Base-by-base conservation (phyloP, 2,113 vertebrate species). In the Hippolais icterina region DNA sequence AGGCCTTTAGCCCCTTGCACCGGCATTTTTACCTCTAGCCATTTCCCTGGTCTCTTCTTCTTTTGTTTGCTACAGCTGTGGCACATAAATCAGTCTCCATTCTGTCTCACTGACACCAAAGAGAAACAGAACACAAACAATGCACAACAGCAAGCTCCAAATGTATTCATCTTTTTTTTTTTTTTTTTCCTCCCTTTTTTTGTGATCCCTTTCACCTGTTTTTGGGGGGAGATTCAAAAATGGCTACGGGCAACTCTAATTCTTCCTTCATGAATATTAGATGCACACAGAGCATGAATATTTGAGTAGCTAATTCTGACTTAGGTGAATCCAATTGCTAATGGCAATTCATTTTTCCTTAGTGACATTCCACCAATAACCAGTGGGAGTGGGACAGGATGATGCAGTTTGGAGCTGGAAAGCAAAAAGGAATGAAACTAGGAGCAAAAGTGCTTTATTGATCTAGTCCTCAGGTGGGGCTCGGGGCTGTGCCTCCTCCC, bases 31-130 rank as follows among this genome's bases (percentile, higher is more conserved):
- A 96, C 96, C 93, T 97, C 86, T 89, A 96, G 98, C 97, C 95
- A 95, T 94, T 94, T 95, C 83, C 64, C 91, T 33, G 78, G 50
- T 53, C 6, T 75, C 94, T 64, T 93, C 94, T 97, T 94, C 95
- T 96, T 93, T 98, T 98, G 97, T 97, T 95, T 93, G 94, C 84
- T 98, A 92, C 95, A 97, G 97, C 97, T 97, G 95, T 95, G 94
- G 81, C 88, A 68, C 69, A 93, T 97, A 97, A 97, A 97, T 97
- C 97, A 96, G 91, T 94, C 94, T 96, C 95, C 90, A 93, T 97
- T 96, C 94, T 85, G 80, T 80, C 79, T 86, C 79, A n/a, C 68
- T 95, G 95, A 97, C 96, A 97, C 91, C 93, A 91, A 83, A 95
- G 92, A 92, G 90, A 93, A 96, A 77, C 72, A 44, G 33, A 70